Conservation (phyloP, 2,113 vertebrate genomes). For the Sinocyclocheilus maitianheensis region DNA sequence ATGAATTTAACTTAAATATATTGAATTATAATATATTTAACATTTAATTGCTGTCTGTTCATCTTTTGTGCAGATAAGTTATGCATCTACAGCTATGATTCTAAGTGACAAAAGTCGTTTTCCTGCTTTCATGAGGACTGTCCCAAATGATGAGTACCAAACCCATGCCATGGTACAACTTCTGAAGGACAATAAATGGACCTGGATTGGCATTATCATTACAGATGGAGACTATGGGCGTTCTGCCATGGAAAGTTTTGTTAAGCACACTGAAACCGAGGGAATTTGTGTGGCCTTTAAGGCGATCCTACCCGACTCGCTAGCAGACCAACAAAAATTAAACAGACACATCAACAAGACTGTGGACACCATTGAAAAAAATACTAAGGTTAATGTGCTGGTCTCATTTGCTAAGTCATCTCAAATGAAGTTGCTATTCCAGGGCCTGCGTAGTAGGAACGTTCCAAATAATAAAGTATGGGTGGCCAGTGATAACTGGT, state of each 20-base stretch:
- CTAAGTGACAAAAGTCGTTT: constrained; percentile 87
- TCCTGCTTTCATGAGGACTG: constrained; percentile 85
- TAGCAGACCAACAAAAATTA: constrained; percentile 67
- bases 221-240: constrained; percentile 86
- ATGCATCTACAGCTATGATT: constrained; percentile 83
- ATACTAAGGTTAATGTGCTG: constrained; percentile 80
- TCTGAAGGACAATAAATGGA: constrained; percentile 78
- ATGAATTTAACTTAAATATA: too few species aligned
- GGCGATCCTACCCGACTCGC: constrained; percentile 79
- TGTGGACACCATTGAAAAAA: constrained; percentile 73
- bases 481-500: constrained; percentile 91
- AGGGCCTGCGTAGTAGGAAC: constrained; percentile 66
- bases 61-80: constrained; percentile 79
- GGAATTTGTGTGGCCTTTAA: constrained; percentile 87
- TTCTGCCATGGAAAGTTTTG: constrained; percentile 79
- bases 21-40: too few species aligned
- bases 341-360: constrained; percentile 66
- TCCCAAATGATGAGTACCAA: constrained; percentile 84
- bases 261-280: constrained; percentile 71
- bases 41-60: background rate
- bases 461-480: constrained; percentile 77
- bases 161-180: constrained; percentile 84
- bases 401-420: constrained; percentile 82
- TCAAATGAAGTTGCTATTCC: constrained; percentile 78
- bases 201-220: constrained; percentile 84